phyloP scores from a whole-genome alignment of 2,797 vertebrate genomes.

The Sylvilagus floridanus region DNA sequence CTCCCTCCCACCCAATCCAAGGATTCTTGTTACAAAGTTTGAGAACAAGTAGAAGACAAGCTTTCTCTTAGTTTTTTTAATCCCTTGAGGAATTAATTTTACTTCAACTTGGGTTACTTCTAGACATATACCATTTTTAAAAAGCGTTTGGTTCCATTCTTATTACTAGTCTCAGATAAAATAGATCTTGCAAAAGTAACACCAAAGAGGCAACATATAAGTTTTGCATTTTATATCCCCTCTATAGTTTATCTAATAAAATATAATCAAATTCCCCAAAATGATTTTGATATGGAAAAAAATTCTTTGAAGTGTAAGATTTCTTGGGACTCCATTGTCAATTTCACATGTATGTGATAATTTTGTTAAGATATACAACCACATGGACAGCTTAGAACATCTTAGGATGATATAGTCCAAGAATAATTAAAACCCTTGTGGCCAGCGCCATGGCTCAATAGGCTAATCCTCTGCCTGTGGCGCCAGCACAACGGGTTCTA shows the following conservation, averaged over 20 bases:
- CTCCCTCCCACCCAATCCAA: too few relatives aligned
- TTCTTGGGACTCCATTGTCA: not conserved
- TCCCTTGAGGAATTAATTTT: constrained; percentile 49
- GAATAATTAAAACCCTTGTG: not conserved
- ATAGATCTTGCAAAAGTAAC: not conserved
- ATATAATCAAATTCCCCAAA: not conserved
- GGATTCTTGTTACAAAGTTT: constrained; percentile 24
- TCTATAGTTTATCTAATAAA: not conserved
- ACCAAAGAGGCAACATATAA: not conserved
- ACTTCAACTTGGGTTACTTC: constrained; percentile 38
- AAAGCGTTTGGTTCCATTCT: not conserved
- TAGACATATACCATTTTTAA: not conserved
- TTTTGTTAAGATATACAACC: constrained; percentile 49
- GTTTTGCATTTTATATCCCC: constrained; percentile 44
- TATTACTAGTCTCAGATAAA: not conserved
- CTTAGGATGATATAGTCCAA: constrained; percentile 15
- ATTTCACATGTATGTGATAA: not conserved
- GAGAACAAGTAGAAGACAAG: not conserved
- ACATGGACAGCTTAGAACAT: not conserved
- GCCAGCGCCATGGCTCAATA: too few relatives aligned
- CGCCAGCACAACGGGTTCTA: too few relatives aligned
- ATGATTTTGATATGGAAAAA: not conserved
- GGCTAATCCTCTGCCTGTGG: too few relatives aligned
- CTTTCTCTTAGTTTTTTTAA: not conserved
- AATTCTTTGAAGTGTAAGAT: not conserved